These are phyloP conservation scores for Venustaconcha ellipsiformis DNA, from an alignment of 1,140 invertebrate species.

Conservation along the genomic window DNA sequence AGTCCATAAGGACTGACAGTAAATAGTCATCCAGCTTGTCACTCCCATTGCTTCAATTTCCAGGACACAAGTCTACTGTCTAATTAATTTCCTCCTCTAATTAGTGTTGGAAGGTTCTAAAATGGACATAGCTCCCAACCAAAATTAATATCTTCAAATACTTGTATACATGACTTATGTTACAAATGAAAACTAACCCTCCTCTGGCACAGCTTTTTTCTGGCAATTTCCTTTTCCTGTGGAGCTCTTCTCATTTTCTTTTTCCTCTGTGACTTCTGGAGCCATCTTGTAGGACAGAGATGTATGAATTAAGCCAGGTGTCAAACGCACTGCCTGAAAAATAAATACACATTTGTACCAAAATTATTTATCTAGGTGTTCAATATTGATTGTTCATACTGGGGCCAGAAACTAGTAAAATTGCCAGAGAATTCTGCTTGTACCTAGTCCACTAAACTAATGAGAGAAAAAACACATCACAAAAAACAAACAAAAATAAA, in stretches of 20 bases:
- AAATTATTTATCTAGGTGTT: background rate
- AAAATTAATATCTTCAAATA: too few relatives aligned
- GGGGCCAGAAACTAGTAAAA: background rate
- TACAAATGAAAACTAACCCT: slow-evolving; percentile 59
- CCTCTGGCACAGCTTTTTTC: slow-evolving; percentile 71
- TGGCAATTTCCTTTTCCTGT: slow-evolving; percentile 46
- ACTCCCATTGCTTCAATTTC: too few relatives aligned
- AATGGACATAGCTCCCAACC: too few relatives aligned
- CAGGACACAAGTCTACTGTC: too few relatives aligned
- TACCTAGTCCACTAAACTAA: background rate
- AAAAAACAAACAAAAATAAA: too few relatives aligned
- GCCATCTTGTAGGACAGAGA: slow-evolving; percentile 16
- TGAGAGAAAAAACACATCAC: background rate
- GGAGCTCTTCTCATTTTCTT: slow-evolving; percentile 11
- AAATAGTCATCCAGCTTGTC: too few relatives aligned
- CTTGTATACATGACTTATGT: too few relatives aligned
- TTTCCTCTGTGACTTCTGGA: slow-evolving; percentile 37
- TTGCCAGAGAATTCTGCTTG: background rate
- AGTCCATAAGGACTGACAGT: too few relatives aligned
- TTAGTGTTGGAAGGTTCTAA: too few relatives aligned
- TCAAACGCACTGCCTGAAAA: slow-evolving; percentile 66
- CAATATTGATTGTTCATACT: background rate
- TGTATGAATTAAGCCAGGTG: slow-evolving; percentile 55
- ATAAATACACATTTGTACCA: background rate
- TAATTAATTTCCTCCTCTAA: too few relatives aligned